phyloP scores from a whole-genome alignment of 2,113 vertebrate species.

The Penelope pileata region DNA sequence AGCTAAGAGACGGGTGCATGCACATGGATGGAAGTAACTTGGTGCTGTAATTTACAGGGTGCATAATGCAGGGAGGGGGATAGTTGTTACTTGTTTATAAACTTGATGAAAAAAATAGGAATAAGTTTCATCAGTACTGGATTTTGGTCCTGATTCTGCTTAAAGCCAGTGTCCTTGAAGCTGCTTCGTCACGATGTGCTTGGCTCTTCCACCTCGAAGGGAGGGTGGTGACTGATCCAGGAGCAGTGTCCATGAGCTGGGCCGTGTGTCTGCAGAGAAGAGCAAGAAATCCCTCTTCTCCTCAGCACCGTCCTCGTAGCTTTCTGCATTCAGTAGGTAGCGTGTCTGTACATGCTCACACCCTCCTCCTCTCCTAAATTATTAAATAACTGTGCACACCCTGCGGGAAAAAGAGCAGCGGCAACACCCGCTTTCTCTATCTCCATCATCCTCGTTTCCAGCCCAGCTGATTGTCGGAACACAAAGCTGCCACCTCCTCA shows the following conservation, averaged over 20 bases:
- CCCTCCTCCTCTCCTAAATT: constrained; percentile 51
- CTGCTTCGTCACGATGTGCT: background rate
- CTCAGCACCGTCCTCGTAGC: background rate
- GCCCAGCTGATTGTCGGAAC: constrained; percentile 2
- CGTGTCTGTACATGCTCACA: background rate
- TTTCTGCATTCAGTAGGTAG: background rate
- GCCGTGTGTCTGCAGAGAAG: background rate
- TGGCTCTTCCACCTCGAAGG: background rate
- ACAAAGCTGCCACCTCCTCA: background rate
- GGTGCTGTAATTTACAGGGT: background rate
- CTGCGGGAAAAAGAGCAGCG: constrained; percentile 11
- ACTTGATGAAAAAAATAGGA: background rate
- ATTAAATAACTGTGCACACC: constrained; percentile 39
- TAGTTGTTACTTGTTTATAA: background rate
- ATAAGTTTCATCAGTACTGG: background rate
- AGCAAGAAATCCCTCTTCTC: background rate
- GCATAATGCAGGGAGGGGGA: background rate
- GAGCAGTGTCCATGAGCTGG: background rate
- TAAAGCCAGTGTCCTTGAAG: background rate
- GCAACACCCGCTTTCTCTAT: constrained; percentile 11
- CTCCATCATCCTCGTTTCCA: constrained; percentile 40
- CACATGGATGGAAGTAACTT: background rate
- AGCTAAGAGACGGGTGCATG: background rate
- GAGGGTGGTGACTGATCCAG: background rate
- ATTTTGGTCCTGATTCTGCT: background rate